These are phyloP conservation scores for Aegotheles bennettii DNA, from an alignment of 2,113 vertebrate species.

Conservation along the genomic window DNA sequence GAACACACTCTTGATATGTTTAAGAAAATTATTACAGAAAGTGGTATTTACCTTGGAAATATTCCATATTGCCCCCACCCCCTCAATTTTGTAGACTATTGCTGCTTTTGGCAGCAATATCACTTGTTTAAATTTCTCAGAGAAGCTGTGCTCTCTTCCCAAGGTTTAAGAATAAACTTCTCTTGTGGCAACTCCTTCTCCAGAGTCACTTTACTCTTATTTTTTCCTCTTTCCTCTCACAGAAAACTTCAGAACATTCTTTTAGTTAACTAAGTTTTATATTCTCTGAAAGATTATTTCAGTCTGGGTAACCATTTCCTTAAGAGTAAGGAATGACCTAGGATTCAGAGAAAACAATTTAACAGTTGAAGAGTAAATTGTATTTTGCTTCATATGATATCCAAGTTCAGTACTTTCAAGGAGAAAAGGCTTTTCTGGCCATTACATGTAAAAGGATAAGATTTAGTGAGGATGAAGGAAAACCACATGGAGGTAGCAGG, in stretches of 20 bases:
- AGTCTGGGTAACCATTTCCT: not conserved
- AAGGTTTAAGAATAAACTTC: not conserved
- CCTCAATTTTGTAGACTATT: not conserved
- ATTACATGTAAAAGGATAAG: not conserved
- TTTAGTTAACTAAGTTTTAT: not conserved
- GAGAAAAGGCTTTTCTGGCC: not conserved
- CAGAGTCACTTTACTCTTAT: not conserved
- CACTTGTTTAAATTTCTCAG: not conserved
- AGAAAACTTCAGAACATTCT: not conserved
- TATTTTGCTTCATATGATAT: not conserved
- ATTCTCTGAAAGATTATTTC: not conserved
- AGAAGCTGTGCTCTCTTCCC: not conserved
- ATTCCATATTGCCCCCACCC: not conserved
- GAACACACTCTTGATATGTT: not conserved
- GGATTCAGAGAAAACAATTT: not conserved
- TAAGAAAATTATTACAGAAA: not conserved
- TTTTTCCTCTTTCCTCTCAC: not conserved
- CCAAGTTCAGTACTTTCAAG: not conserved
- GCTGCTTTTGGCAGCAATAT: not conserved
- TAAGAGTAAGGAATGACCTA: not conserved
- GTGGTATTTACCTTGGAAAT: not conserved
- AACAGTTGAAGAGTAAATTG: not conserved
- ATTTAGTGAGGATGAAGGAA: not conserved
- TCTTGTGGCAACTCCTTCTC: not conserved
- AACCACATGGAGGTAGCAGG: not conserved